A percentile compares a stretch with the other conserved stretches of the same genome.
Evolutionary conservation across 1,140 invertebrate genomes (phyloP).

Genomic region (Drosophila setifemur): DNA sequence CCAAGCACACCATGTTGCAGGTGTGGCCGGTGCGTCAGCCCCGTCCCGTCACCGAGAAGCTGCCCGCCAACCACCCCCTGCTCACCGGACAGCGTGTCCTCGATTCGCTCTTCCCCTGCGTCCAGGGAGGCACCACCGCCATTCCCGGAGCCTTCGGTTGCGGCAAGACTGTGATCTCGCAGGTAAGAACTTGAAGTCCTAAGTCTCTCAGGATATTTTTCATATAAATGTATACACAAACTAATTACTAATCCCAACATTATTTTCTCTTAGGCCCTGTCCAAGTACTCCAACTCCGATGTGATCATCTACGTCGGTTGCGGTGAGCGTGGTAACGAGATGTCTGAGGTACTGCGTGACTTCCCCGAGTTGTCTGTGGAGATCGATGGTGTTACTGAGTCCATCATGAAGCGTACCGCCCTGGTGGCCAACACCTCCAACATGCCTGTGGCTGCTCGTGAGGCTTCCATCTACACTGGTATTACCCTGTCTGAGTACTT

Average conservation of each 20-base stretch:
- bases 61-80: conserved; percentile 98
- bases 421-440: conserved; percentile 99
- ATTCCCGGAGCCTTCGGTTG: conserved; percentile 97
- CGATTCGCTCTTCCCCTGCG: conserved; percentile 99
- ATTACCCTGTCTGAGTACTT: conserved; percentile 99
- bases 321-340: conserved; percentile 96
- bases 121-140: conserved; percentile 99
- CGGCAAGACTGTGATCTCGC: conserved; percentile 98
- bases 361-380: conserved; percentile 99
- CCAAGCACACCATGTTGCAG: conserved; percentile 97
- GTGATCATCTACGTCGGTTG: conserved; percentile 99
- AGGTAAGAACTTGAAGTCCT: too few species aligned
- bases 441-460: conserved; percentile 99
- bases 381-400: conserved; percentile 97
- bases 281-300: conserved; percentile 99
- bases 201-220: too few species aligned
- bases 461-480: conserved; percentile 99
- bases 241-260: too few species aligned
- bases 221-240: too few species aligned
- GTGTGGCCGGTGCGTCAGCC: conserved; percentile 98
- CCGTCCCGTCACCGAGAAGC: conserved; percentile 98
- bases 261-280: conserved; percentile 87
- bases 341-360: conserved; percentile 97
- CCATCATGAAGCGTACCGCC: conserved; percentile 99
- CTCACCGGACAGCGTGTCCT: conserved; percentile 98